Conservation (phyloP, 2,888 invertebrate genomes). For the Ophion costatus region DNA sequence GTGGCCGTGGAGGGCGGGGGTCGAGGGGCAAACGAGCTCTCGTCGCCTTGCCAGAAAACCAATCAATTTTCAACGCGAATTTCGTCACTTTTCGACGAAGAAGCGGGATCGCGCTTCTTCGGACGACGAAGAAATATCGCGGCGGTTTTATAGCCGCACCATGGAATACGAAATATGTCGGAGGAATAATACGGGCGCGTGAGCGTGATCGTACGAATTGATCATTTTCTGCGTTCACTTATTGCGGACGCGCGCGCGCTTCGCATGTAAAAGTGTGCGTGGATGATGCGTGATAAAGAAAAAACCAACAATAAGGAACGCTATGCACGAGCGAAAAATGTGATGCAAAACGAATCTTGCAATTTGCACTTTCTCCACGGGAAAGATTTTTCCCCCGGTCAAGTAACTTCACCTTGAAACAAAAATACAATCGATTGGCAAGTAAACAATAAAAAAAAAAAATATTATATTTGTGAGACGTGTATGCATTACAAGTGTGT, state of each 20-base stretch:
- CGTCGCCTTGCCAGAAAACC: constrained; percentile 21
- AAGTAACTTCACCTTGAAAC: no score
- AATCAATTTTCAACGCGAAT: constrained; percentile 9
- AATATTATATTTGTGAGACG: no score
- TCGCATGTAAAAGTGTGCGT: not conserved
- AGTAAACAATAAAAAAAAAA: no score
- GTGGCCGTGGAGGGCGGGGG: no score
- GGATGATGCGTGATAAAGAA: not conserved
- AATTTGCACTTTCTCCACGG: no score
- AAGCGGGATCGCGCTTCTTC: not conserved
- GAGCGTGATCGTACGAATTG: constrained; percentile 38
- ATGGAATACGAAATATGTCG: constrained; percentile 48
- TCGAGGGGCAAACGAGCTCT: not conserved
- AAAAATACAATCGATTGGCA: no score
- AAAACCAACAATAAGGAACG: not conserved
- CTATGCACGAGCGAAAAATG: not conserved
- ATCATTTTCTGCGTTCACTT: constrained; percentile 27
- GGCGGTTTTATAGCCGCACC: not conserved
- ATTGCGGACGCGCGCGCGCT: not conserved
- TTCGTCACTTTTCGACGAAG: constrained; percentile 38
- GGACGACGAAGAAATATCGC: not conserved
- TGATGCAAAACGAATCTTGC: not conserved
- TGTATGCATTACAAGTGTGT: no score
- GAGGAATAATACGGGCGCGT: constrained; percentile 17
- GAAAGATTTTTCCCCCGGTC: no score